Conservation (phyloP, 1,140 invertebrate species). For the Apis laboriosa region DNA sequence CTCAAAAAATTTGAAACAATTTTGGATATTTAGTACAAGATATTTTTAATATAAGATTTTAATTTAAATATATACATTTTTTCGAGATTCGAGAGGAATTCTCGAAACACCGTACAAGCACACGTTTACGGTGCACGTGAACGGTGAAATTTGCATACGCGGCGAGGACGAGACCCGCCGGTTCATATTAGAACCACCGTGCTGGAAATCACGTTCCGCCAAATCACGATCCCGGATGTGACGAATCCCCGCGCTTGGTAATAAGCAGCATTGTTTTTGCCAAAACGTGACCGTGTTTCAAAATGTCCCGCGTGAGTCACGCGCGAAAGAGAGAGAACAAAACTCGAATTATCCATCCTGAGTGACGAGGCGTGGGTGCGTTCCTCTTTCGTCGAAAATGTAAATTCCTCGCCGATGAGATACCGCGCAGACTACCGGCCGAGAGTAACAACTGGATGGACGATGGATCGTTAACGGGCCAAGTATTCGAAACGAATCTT, state of each 20-base stretch:
- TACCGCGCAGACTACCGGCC: conserved; percentile 10
- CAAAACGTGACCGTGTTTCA: conserved; percentile 71
- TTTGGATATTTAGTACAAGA: too few species aligned
- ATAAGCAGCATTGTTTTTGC: conserved; percentile 70
- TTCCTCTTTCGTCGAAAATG: conserved; percentile 35
- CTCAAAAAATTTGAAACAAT: too few species aligned
- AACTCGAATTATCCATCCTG: conserved; percentile 56
- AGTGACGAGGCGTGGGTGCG: conserved; percentile 32
- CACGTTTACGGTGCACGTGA: too few species aligned
- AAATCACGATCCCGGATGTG: conserved; percentile 18
- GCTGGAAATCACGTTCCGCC: background rate
- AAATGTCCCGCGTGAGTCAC: conserved; percentile 71
- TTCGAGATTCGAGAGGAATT: too few species aligned
- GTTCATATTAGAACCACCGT: background rate
- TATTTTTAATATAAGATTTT: too few species aligned
- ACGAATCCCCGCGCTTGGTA: conserved; percentile 34
- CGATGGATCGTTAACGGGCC: conserved; percentile 17
- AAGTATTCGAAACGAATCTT: conserved; percentile 10
- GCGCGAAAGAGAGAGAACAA: conserved; percentile 17
- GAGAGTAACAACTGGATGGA: conserved; percentile 27
- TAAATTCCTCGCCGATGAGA: conserved; percentile 56
- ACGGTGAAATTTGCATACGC: background rate
- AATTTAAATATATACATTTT: too few species aligned
- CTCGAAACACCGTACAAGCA: too few species aligned
- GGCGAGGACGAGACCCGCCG: background rate